Percentiles rank a stretch among this genome's conserved stretches.
Evolutionary conservation across 2,797 vertebrate genomes (phyloP).

Genomic region (Dermochelys coriacea): DNA sequence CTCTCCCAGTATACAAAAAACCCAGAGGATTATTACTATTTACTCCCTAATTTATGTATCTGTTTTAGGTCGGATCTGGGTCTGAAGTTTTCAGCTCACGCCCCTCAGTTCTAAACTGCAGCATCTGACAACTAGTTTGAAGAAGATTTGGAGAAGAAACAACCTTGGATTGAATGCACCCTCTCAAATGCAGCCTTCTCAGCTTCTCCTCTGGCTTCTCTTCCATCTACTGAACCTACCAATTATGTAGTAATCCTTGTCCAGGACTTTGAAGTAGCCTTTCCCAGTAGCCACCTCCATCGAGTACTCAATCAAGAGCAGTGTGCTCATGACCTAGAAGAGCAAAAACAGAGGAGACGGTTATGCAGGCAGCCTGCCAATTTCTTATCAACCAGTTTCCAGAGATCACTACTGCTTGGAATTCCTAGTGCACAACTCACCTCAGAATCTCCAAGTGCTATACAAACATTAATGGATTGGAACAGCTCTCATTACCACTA

Average conservation of each 20-base stretch:
- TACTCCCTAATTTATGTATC: neutral
- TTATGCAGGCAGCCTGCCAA: neutral
- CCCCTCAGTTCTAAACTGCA: neutral
- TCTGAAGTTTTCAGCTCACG: neutral
- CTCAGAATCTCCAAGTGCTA: neutral
- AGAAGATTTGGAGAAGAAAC: neutral
- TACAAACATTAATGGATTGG: neutral
- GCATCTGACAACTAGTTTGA: neutral
- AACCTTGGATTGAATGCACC: neutral
- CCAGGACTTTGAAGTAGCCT: constrained; percentile 71
- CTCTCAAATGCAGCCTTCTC: neutral
- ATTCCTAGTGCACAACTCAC: neutral
- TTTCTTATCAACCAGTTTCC: neutral
- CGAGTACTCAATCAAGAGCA: constrained; percentile 77
- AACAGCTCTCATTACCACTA: neutral
- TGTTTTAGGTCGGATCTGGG: neutral
- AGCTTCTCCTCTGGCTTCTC: neutral
- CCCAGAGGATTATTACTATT: neutral
- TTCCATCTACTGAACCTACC: constrained; percentile 58
- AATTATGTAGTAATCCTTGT: constrained; percentile 67
- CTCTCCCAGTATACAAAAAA: neutral
- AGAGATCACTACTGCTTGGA: neutral
- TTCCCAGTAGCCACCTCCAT: constrained; percentile 76
- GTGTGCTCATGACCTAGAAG: constrained; percentile 76
- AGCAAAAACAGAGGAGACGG: neutral